phyloP scores from a whole-genome alignment of 1,140 invertebrate species.

The Bombus balteatus region DNA sequence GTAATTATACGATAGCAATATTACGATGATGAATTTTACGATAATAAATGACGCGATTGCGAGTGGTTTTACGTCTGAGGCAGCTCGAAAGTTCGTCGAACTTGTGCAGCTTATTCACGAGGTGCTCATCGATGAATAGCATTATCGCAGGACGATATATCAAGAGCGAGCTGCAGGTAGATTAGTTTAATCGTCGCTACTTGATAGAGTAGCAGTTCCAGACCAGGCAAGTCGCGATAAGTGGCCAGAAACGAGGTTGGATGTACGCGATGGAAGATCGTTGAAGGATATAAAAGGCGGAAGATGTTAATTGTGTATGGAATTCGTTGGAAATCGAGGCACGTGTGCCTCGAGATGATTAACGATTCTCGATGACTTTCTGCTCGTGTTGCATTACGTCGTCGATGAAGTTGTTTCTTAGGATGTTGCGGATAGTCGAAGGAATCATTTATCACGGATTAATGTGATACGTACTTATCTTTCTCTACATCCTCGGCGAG shows the following conservation, averaged over 20 bases:
- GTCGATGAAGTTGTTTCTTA: background rate
- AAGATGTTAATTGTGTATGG: slow-evolving; percentile 7
- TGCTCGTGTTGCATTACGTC: background rate
- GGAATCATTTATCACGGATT: background rate
- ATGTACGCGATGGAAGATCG: background rate
- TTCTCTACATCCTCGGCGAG: background rate
- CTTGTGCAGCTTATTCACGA: slow-evolving; percentile 31
- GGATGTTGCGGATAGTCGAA: background rate
- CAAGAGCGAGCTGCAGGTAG: slow-evolving; percentile 13
- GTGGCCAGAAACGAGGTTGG: background rate
- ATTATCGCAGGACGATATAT: slow-evolving; percentile 42
- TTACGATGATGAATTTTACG: background rate
- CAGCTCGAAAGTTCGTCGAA: background rate
- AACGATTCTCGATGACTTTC: background rate
- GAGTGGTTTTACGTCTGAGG: background rate
- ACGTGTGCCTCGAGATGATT: background rate
- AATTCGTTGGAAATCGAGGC: background rate
- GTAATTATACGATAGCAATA: too few relatives aligned
- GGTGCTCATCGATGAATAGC: slow-evolving; percentile 34
- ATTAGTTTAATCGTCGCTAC: slow-evolving; percentile 54
- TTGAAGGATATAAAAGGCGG: background rate
- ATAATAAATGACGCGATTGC: background rate
- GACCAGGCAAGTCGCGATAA: background rate
- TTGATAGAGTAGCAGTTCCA: slow-evolving; percentile 17
- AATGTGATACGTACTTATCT: background rate